These are phyloP conservation scores for Barbus barbus DNA, from an alignment of 2,113 vertebrate species.

Conservation along the genomic window DNA sequence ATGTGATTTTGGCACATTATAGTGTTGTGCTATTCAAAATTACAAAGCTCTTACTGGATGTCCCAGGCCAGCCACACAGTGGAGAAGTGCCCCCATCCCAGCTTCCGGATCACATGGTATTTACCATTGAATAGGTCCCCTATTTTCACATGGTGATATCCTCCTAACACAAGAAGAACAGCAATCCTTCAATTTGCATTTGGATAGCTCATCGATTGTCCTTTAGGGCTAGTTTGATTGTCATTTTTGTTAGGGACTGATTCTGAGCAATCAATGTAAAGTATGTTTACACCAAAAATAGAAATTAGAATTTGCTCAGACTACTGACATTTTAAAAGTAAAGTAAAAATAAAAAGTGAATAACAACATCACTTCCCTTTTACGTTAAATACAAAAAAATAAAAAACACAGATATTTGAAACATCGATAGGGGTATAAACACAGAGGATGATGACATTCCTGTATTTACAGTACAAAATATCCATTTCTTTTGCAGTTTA, in stretches of 20 bases:
- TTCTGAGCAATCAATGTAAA: not conserved
- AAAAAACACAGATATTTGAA: not conserved
- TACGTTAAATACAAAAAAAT: too few relatives aligned
- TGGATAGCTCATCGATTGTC: not conserved
- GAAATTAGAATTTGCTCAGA: not conserved
- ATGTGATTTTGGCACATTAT: not conserved
- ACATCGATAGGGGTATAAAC: too few relatives aligned
- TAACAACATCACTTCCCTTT: too few relatives aligned
- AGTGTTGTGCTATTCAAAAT: constrained; percentile 2
- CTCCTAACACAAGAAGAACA: constrained; percentile 75
- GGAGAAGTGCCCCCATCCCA: constrained; percentile 98
- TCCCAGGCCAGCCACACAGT: constrained; percentile 99
- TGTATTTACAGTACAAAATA: not conserved
- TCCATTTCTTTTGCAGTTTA: not conserved
- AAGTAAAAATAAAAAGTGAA: not conserved
- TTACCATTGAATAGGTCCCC: constrained; percentile 81
- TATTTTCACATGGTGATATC: constrained; percentile 84
- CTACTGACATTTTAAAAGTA: not conserved
- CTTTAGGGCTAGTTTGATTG: not conserved
- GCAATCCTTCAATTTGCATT: not conserved
- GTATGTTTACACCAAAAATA: not conserved
- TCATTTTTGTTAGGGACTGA: not conserved
- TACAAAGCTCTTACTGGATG: constrained; percentile 84
- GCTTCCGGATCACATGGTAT: constrained; percentile 96
- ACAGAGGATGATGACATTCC: not conserved